phyloP scores from a whole-genome alignment of 2,797 vertebrate species.

The Schizopygopsis pylzovi region DNA sequence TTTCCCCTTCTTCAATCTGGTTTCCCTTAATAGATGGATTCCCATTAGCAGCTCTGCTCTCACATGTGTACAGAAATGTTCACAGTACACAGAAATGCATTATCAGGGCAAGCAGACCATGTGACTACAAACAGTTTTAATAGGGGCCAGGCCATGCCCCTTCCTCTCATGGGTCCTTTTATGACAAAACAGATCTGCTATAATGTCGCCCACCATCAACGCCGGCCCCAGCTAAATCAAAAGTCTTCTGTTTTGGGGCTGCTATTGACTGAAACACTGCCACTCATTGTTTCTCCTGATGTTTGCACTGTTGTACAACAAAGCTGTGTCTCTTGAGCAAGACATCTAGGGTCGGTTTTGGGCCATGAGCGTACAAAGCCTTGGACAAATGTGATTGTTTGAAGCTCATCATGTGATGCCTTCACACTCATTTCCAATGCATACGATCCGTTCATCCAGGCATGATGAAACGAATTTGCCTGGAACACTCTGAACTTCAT shows the following conservation, averaged over 20 bases:
- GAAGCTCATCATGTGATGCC: conserved; percentile 42
- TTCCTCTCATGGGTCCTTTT: conserved; percentile 58
- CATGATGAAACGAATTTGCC: conserved; percentile 1
- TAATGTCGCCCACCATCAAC: conserved; percentile 59
- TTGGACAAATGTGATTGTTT: conserved; percentile 59
- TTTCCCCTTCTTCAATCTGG: background rate
- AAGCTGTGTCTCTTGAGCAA: conserved; percentile 65
- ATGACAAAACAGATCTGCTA: conserved; percentile 70
- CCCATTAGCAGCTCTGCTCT: conserved; percentile 17
- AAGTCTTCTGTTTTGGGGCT: conserved; percentile 68
- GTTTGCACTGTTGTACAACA: conserved; percentile 67
- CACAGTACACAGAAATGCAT: conserved; percentile 73
- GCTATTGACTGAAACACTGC: conserved; percentile 70
- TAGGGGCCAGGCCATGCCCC: conserved; percentile 30
- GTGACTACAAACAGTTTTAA: conserved; percentile 74
- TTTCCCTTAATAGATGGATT: background rate
- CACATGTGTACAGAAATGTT: conserved; percentile 31
- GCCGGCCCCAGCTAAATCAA: conserved; percentile 63
- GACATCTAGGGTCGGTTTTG: conserved; percentile 35
- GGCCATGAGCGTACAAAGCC: conserved; percentile 40
- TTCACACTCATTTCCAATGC: conserved; percentile 23
- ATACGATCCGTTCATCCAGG: background rate
- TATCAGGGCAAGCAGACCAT: conserved; percentile 76
- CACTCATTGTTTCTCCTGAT: conserved; percentile 73
- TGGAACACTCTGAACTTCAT: conserved; percentile 5